These are phyloP conservation scores for Catharus fuscescens DNA, from an alignment of 2,113 vertebrate genomes.

Conservation along the genomic window DNA sequence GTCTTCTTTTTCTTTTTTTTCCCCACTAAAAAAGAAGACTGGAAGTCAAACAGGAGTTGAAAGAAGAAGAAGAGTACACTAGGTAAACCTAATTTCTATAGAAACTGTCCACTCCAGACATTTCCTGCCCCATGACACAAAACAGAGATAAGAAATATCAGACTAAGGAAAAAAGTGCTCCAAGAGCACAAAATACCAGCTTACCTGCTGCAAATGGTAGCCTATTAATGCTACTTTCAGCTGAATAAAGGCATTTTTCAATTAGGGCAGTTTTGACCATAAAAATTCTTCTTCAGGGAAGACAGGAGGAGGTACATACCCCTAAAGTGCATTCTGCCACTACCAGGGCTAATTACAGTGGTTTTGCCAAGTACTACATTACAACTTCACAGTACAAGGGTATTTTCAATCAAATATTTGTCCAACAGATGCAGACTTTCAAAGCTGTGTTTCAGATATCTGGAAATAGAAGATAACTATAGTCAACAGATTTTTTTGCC, in stretches of 20 bases:
- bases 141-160: neutral
- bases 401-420: neutral
- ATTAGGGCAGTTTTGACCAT: neutral
- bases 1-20: neutral
- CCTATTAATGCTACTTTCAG: neutral
- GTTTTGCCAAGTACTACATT: neutral
- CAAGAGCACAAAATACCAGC: neutral
- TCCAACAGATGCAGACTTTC: neutral
- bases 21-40: neutral
- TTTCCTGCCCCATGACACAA: neutral
- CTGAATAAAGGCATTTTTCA: neutral
- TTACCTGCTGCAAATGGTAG: neutral
- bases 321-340: neutral
- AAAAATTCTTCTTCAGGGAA: neutral
- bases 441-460: neutral
- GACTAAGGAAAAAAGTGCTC: neutral
- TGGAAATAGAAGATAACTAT: neutral
- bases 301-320: neutral
- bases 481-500: neutral
- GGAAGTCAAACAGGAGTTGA: neutral
- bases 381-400: neutral
- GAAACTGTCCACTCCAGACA: rapidly evolving
- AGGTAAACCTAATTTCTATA: neutral
- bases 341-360: neutral
- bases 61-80: neutral